Evolutionary conservation across 2,113 vertebrate species (phyloP).

Genomic region (Hemicordylus capensis): DNA sequence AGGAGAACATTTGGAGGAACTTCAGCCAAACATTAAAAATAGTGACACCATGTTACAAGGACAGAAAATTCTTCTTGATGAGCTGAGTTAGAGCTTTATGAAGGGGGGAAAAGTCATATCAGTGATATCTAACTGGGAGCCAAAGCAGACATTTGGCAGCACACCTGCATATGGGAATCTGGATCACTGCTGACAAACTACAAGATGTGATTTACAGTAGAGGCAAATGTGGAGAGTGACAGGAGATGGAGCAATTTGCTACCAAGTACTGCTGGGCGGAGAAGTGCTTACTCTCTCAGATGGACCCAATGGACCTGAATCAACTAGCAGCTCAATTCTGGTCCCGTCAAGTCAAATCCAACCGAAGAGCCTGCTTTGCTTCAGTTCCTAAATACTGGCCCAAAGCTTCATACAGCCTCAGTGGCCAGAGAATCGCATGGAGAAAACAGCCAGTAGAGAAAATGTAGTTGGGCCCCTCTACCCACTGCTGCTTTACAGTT

Average conservation of each 20-base stretch:
- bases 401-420: too few species aligned
- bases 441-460: background rate
- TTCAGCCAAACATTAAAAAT: constrained; percentile 61
- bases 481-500: background rate
- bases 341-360: too few species aligned
- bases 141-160: background rate
- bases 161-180: background rate
- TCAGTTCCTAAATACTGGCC: too few species aligned
- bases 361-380: too few species aligned
- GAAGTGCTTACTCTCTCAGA: background rate
- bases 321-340: too few species aligned
- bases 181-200: background rate
- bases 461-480: too few species aligned
- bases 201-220: background rate
- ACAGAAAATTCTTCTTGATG: constrained; percentile 45
- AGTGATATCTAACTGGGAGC: constrained; percentile 42
- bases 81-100: background rate
- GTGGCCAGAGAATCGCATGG: too few species aligned
- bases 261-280: too few species aligned
- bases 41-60: constrained; percentile 55
- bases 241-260: background rate
- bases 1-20: constrained; percentile 53
- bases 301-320: too few species aligned
- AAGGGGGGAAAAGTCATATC: constrained; percentile 27
- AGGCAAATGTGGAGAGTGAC: too few species aligned